Percentiles rank a stretch among this genome's conserved stretches.
Conservation (phyloP, 2,888 invertebrate genomes). For the Caenorhabditis sp. region DNA sequence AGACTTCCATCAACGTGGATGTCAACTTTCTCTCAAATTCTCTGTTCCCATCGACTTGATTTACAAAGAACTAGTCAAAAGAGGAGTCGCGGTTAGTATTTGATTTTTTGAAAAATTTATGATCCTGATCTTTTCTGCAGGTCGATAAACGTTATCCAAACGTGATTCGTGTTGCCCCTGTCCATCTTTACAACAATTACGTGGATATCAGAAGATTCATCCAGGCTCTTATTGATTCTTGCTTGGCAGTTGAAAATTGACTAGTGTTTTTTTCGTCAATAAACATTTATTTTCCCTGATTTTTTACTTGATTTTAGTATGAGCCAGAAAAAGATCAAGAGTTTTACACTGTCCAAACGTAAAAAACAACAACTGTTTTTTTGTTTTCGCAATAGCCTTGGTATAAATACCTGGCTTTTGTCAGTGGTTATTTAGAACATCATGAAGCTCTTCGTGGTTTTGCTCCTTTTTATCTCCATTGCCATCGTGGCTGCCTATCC, state of each 20-base stretch:
- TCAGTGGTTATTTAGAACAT: background rate
- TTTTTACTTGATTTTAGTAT: too few relatives aligned
- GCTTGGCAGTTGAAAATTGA: background rate
- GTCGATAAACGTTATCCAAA: constrained; percentile 75
- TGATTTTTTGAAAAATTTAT: background rate
- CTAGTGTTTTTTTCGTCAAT: background rate
- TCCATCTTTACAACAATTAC: constrained; percentile 75
- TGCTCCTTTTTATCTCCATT: background rate
- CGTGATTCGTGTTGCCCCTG: constrained; percentile 75
- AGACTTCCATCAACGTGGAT: constrained; percentile 74
- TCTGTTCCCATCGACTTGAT: constrained; percentile 72
- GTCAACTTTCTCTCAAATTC: constrained; percentile 74
- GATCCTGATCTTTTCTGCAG: constrained; percentile 63
- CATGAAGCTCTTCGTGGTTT: background rate
- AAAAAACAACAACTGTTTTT: background rate
- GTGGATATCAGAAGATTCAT: constrained; percentile 64
- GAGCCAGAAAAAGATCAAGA: constrained; percentile 7
- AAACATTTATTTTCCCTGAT: background rate
- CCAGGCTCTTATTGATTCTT: constrained; percentile 43
- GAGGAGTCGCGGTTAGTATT: constrained; percentile 74
- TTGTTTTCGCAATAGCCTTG: background rate
- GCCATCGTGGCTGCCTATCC: background rate
- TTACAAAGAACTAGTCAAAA: constrained; percentile 73
- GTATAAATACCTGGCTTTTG: background rate
- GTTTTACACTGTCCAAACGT: constrained; percentile 2